These are phyloP conservation scores for Bradysia coprophila DNA, from an alignment of 1,140 invertebrate genomes.

Conservation along the genomic window DNA sequence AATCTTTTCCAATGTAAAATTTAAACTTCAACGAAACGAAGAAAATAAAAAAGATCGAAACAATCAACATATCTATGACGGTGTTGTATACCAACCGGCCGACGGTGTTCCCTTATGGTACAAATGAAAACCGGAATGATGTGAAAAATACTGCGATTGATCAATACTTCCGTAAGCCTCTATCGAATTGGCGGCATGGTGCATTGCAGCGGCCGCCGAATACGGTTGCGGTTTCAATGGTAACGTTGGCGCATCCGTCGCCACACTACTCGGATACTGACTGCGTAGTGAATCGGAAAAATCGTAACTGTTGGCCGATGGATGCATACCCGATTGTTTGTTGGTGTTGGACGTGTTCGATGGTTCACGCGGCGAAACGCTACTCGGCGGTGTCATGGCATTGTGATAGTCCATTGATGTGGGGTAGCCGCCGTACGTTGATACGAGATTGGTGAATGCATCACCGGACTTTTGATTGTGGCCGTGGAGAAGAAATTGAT, in stretches of 20 bases:
- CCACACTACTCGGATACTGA: slow-evolving; percentile 13
- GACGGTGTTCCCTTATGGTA: slow-evolving; percentile 52
- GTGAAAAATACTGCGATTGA: slow-evolving; percentile 70
- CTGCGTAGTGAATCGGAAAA: slow-evolving; percentile 23
- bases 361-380: slow-evolving; percentile 71
- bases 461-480: slow-evolving; percentile 32
- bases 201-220: slow-evolving; percentile 35
- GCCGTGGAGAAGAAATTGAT: slow-evolving; percentile 46
- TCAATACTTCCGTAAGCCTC: slow-evolving; percentile 41
- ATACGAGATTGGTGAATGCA: slow-evolving; percentile 36
- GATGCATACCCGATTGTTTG: slow-evolving; percentile 27
- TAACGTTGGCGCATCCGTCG: slow-evolving; percentile 44
- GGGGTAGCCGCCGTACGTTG: slow-evolving; percentile 40
- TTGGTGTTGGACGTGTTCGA: slow-evolving; percentile 33
- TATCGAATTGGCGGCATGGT: slow-evolving; percentile 30
- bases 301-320: slow-evolving; percentile 21
- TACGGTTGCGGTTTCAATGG: slow-evolving; percentile 83
- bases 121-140: slow-evolving; percentile 66
- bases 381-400: slow-evolving; percentile 88
- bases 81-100: slow-evolving; percentile 54
- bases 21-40: no score
- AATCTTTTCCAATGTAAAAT: no score
- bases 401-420: slow-evolving; percentile 61
- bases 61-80: slow-evolving; percentile 36
- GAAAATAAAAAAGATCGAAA: background rate